A percentile compares a stretch with the other conserved stretches of the same genome.
phyloP scores from a whole-genome alignment of 2,888 invertebrate species.

The Chloroclysta siterata region DNA sequence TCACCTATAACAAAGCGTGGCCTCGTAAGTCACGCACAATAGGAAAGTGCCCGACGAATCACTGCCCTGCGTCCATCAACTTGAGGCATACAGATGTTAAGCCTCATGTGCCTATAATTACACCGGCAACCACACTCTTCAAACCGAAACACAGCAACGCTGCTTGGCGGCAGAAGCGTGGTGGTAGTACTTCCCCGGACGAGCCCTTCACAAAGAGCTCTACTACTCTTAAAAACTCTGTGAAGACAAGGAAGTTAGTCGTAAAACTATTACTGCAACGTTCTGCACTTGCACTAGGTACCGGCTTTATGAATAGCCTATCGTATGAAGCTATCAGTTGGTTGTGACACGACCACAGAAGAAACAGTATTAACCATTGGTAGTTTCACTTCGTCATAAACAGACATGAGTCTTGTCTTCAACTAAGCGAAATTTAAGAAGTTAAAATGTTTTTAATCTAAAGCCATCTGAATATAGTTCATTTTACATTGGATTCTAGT shows the following conservation, averaged over 20 bases:
- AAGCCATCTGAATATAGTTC: neutral
- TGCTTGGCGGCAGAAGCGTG: too few species aligned
- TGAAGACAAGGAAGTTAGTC: constrained; percentile 54
- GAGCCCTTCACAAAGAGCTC: too few species aligned
- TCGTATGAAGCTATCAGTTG: constrained; percentile 79
- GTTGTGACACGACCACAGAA: constrained; percentile 61
- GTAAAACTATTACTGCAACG: constrained; percentile 80
- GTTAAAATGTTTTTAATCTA: neutral
- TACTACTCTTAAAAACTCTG: too few species aligned
- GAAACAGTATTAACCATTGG: neutral
- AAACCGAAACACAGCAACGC: too few species aligned
- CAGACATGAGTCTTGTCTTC: neutral
- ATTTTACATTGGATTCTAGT: neutral
- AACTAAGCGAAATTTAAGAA: neutral
- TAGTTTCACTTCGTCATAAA: neutral
- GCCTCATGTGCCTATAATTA: too few species aligned
- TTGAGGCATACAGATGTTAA: too few species aligned
- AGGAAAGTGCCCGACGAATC: too few species aligned
- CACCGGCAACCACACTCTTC: too few species aligned
- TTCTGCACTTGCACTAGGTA: constrained; percentile 64
- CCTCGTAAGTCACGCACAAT: too few species aligned
- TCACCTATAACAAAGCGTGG: too few species aligned
- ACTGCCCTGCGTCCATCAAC: too few species aligned
- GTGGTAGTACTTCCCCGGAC: too few species aligned
- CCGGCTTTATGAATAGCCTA: constrained; percentile 82